Evolutionary conservation across 2,797 vertebrate species (phyloP).

Genomic region (Phrynocephalus guinanensis): DNA sequence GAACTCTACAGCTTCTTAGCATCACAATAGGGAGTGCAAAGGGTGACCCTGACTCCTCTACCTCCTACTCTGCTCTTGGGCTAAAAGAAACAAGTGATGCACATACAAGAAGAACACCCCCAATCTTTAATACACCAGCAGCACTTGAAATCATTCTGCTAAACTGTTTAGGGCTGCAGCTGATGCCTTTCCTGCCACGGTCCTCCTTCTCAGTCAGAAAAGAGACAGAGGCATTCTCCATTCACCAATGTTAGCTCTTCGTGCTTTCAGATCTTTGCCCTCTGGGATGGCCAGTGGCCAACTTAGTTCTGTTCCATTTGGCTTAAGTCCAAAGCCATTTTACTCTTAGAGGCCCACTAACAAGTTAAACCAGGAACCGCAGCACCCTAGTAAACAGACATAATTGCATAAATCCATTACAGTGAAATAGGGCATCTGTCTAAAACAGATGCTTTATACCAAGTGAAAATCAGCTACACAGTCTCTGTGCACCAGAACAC

Average conservation of each 20-base stretch:
- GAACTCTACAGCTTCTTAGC: slow-evolving; percentile 72
- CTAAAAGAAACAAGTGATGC: slow-evolving; percentile 63
- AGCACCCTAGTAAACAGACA: slow-evolving; percentile 11
- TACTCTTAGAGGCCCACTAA: slow-evolving; percentile 5
- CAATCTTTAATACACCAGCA: slow-evolving; percentile 58
- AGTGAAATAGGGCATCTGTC: slow-evolving; percentile 2
- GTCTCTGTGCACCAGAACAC: not conserved
- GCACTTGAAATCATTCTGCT: slow-evolving; percentile 67
- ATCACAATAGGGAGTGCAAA: slow-evolving; percentile 75
- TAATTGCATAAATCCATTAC: slow-evolving; percentile 45
- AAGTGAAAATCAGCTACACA: not conserved
- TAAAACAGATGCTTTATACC: slow-evolving; percentile 29
- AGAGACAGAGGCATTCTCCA: not conserved
- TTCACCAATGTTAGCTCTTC: slow-evolving; percentile 37
- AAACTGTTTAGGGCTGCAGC: slow-evolving; percentile 43
- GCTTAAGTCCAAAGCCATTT: slow-evolving; percentile 25
- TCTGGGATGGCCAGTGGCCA: slow-evolving; percentile 18
- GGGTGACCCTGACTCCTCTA: slow-evolving; percentile 65
- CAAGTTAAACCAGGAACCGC: slow-evolving; percentile 1
- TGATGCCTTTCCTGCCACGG: not conserved
- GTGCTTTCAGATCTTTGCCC: slow-evolving; percentile 20
- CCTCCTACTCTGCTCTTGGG: slow-evolving; percentile 56
- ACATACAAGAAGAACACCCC: slow-evolving; percentile 25
- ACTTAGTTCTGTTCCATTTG: slow-evolving; percentile 12
- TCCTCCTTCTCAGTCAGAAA: slow-evolving; percentile 39